Percentiles rank a stretch among this genome's conserved stretches.
Conservation (phyloP, 2,888 invertebrate species). For the Maniola hyperantus region DNA sequence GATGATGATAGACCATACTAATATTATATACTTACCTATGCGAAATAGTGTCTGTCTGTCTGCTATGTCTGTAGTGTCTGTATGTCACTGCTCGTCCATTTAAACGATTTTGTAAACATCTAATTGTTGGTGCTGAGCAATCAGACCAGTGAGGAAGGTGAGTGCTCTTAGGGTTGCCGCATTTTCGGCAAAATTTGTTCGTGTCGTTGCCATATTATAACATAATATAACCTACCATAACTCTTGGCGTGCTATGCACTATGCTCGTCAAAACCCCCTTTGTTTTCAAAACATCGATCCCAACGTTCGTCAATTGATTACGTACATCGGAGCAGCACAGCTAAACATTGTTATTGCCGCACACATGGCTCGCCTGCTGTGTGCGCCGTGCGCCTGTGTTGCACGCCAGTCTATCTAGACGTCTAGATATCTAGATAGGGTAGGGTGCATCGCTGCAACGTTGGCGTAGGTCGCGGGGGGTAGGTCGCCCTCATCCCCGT, state of each 20-base stretch:
- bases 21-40: no score
- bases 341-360: constrained; percentile 24
- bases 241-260: no score
- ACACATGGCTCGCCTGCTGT: constrained; percentile 25
- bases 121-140: no score
- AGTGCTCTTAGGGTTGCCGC: no score
- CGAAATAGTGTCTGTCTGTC: no score
- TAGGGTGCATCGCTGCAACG: constrained; percentile 72
- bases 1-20: no score
- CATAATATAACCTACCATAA: background rate
- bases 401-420: constrained; percentile 63
- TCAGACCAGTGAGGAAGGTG: no score
- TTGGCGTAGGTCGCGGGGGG: constrained; percentile 75
- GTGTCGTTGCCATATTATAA: no score
- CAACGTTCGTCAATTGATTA: constrained; percentile 33
- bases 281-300: constrained; percentile 25
- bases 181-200: no score
- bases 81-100: no score
- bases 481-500: constrained; percentile 54
- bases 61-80: no score
- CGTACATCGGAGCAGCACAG: constrained; percentile 19
- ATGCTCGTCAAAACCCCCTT: constrained; percentile 6
- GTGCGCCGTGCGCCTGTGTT: constrained; percentile 34
- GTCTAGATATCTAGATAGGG: constrained; percentile 54
- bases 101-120: no score